Percentiles rank a stretch among this genome's conserved stretches.
These are phyloP conservation scores for Leuciscus idus DNA, from an alignment of 2,113 vertebrate genomes.

Conservation along the genomic window DNA sequence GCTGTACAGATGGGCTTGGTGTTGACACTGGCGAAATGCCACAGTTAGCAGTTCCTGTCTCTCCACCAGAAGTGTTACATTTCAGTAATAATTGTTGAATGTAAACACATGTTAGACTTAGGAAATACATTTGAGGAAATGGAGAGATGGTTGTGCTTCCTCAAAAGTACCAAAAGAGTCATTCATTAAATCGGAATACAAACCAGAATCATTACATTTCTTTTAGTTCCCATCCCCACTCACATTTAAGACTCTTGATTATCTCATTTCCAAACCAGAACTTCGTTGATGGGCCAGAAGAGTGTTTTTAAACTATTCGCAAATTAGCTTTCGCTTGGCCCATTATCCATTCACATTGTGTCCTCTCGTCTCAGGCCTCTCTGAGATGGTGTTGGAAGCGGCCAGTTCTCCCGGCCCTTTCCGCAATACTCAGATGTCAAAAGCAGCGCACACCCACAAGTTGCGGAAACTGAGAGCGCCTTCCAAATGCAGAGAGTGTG, in stretches of 20 bases:
- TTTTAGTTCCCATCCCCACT: background rate
- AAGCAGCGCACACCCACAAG: conserved; percentile 94
- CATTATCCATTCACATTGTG: background rate
- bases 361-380: conserved; percentile 78
- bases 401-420: conserved; percentile 90
- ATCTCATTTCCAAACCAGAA: background rate
- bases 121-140: conserved; percentile 31
- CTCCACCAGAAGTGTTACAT: conserved; percentile 45
- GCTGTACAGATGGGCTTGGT: conserved; percentile 48
- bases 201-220: background rate
- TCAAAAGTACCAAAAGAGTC: background rate
- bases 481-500: conserved; percentile 96
- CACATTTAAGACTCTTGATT: conserved; percentile 2
- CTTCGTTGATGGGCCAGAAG: background rate
- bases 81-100: conserved; percentile 43
- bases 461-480: conserved; percentile 91
- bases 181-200: background rate
- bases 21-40: conserved; percentile 60
- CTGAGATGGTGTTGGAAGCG: conserved; percentile 85
- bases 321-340: background rate
- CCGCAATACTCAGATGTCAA: conserved; percentile 91
- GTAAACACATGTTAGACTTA: conserved; percentile 3
- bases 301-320: background rate
- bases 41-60: conserved; percentile 60
- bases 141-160: background rate